A percentile compares a stretch with the other conserved stretches of the same genome.
Conservation (phyloP, 2,113 vertebrate genomes). For the Corvus hawaiiensis region DNA sequence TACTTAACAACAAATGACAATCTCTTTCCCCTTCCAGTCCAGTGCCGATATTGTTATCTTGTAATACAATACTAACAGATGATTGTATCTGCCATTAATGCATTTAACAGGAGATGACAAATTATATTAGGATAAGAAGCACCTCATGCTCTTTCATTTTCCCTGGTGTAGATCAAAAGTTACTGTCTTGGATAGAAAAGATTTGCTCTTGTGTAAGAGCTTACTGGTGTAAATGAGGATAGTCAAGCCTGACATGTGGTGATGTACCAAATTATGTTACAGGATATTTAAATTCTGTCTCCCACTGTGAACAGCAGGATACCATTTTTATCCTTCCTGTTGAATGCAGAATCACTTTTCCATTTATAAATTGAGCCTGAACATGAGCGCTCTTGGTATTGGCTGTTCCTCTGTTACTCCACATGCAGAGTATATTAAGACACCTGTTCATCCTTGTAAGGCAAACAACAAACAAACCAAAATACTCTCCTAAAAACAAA, state of each 20-base stretch:
- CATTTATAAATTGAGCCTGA: slow-evolving; percentile 38
- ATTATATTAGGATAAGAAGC: slow-evolving; percentile 23
- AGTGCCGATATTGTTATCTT: background rate
- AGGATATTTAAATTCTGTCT: slow-evolving; percentile 67
- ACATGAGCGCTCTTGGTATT: background rate
- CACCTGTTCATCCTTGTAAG: slow-evolving; percentile 36
- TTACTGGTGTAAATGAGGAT: slow-evolving; percentile 48
- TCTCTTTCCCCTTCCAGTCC: background rate
- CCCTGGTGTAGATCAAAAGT: background rate
- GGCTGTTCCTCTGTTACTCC: slow-evolving; percentile 20
- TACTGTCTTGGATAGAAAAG: background rate
- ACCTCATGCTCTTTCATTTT: background rate
- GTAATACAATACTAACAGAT: background rate
- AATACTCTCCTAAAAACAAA: slow-evolving; percentile 20
- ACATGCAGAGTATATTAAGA: slow-evolving; percentile 5
- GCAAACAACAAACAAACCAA: slow-evolving; percentile 11
- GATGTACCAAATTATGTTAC: slow-evolving; percentile 64
- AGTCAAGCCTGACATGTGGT: slow-evolving; percentile 54
- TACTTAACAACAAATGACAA: background rate
- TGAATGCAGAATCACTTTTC: slow-evolving; percentile 44
- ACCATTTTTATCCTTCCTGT: slow-evolving; percentile 64
- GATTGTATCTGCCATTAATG: slow-evolving; percentile 40
- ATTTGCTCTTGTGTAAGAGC: slow-evolving; percentile 1
- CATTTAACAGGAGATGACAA: slow-evolving; percentile 31
- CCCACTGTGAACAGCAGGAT: slow-evolving; percentile 63